A percentile compares a stretch with the other conserved stretches of the same genome.
Conservation (phyloP, 2,888 invertebrate genomes). For the Spodoptera picta region DNA sequence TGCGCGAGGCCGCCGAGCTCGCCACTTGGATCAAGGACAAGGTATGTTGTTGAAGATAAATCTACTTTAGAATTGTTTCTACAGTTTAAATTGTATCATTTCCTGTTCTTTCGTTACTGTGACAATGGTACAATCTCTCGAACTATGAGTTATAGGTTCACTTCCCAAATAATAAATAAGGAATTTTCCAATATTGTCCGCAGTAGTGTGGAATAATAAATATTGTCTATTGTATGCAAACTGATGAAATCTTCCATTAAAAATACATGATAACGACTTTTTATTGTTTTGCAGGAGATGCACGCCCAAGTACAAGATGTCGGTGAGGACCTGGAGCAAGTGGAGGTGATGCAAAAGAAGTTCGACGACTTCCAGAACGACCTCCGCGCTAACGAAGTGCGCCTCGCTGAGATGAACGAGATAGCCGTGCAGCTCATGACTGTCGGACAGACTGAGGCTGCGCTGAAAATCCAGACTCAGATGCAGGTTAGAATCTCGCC, state of each 20-base stretch:
- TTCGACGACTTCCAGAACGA: constrained; percentile 99
- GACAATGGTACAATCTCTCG: no score
- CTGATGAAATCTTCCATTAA: no score
- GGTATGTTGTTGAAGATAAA: constrained; percentile 69
- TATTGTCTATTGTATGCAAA: no score
- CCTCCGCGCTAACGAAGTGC: constrained; percentile 98
- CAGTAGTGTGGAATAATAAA: no score
- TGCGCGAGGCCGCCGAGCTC: constrained; percentile 99
- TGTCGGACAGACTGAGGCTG: constrained; percentile 99
- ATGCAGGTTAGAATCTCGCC: constrained; percentile 91
- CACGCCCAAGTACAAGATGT: constrained; percentile 99
- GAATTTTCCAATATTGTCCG: no score
- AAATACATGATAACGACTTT: no score
- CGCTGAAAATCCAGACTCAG: constrained; percentile 99
- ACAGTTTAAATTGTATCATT: no score
- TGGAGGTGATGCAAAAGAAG: constrained; percentile 99
- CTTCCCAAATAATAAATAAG: no score
- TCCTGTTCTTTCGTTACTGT: no score
- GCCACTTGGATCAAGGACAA: constrained; percentile 99
- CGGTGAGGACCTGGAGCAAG: constrained; percentile 99
- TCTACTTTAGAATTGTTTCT: no score
- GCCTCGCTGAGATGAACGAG: constrained; percentile 99
- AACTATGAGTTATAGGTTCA: no score
- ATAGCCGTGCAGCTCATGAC: constrained; percentile 99
- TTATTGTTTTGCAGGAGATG: constrained; percentile 90